Conservation (phyloP, 2,797 vertebrate genomes). For the Pithecia hirsuta region DNA sequence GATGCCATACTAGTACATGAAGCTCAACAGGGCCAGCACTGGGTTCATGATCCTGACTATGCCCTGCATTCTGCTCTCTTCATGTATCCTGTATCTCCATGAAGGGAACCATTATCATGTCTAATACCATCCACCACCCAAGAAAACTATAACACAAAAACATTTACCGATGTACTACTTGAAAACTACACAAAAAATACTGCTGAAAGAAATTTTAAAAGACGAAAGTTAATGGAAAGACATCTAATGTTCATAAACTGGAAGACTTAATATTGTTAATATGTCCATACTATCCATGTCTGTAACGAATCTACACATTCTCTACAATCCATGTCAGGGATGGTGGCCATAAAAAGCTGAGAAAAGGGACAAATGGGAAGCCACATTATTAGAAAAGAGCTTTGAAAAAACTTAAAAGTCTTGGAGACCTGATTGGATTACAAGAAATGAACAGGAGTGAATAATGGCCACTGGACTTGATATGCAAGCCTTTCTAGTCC, state of each 20-base stretch:
- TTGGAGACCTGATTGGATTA: neutral
- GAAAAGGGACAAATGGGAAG: neutral
- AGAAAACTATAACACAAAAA: neutral
- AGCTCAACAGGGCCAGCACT: neutral
- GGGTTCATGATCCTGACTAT: neutral
- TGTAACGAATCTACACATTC: neutral
- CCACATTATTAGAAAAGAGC: neutral
- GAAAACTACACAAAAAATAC: neutral
- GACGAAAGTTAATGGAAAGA: constrained; percentile 8
- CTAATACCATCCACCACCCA: neutral
- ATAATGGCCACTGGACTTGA: neutral
- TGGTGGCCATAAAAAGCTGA: neutral
- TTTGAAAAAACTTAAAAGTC: neutral
- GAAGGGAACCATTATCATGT: neutral
- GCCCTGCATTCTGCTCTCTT: neutral
- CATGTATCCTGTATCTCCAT: neutral
- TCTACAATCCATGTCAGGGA: neutral
- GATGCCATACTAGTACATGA: neutral
- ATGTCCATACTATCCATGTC: neutral
- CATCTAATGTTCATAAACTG: neutral
- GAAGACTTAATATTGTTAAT: neutral
- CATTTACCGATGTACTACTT: neutral
- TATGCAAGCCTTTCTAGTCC: neutral
- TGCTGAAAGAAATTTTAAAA: neutral
- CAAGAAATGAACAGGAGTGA: neutral